Percentiles rank a stretch among this genome's conserved stretches.
These are phyloP conservation scores for Apamea sordens DNA, from an alignment of 2,888 invertebrate genomes.

Conservation along the genomic window DNA sequence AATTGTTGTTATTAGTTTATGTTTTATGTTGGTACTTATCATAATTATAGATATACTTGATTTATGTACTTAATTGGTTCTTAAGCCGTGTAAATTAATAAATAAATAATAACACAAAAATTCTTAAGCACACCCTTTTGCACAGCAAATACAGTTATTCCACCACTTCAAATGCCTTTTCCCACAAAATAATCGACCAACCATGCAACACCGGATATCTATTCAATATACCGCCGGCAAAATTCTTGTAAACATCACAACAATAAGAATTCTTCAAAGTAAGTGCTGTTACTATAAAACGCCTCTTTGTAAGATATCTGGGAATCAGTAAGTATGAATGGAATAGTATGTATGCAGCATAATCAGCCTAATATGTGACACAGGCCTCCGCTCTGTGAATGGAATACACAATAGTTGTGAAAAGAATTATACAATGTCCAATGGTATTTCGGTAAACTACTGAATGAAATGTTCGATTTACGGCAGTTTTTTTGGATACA, in stretches of 20 bases:
- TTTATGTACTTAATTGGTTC: too few species aligned
- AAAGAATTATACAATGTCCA: background rate
- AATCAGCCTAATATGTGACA: background rate
- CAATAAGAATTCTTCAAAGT: slow-evolving; percentile 13
- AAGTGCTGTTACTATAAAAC: slow-evolving; percentile 19
- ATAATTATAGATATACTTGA: too few species aligned
- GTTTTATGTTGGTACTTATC: too few species aligned
- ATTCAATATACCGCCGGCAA: background rate
- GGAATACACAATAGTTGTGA: background rate
- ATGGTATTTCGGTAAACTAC: background rate
- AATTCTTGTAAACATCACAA: slow-evolving; percentile 13
- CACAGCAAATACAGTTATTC: background rate
- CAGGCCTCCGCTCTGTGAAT: background rate
- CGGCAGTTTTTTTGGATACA: too few species aligned
- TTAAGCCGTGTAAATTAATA: too few species aligned
- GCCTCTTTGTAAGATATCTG: slow-evolving; percentile 4
- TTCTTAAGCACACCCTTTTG: background rate
- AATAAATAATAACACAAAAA: too few species aligned
- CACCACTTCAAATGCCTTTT: background rate
- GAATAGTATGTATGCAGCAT: background rate
- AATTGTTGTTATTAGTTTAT: too few species aligned
- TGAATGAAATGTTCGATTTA: background rate
- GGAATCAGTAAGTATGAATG: slow-evolving; percentile 1
- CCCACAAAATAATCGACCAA: background rate
- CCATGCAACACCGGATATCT: slow-evolving; percentile 17